Evolutionary conservation across 1,140 invertebrate genomes (phyloP), one percentile per base, ranked within the genome.

Genomic region (Monochamus saltuarius): DNA sequence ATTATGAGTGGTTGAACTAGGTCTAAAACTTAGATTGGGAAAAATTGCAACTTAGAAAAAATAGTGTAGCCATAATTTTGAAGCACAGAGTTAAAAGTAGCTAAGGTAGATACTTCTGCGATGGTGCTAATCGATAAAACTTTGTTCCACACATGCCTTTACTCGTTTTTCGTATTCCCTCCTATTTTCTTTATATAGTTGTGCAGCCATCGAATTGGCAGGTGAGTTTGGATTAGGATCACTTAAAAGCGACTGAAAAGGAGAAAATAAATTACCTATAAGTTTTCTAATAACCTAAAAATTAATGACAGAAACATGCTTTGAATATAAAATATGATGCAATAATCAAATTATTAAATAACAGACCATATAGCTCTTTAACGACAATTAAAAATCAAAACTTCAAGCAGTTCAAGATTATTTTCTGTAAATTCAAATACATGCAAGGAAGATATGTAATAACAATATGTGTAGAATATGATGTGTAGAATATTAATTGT

Each of bases 221-320:
- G 94, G 94, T 76, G 92, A 95, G 82, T 97, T 97, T 62, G 94
- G 94, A 83, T 97, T 97, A 63, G 94, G 94, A 82, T 97, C 94
- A 87, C 92, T 94, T 79, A 95, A 83, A 79, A 95, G 83, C 78
- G 92, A 94, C 91, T 95, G 83, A 73, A 88, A 88, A 70, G 68
- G 79, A 75, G 77, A 66, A 50, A 54, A 36, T 9, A 43, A 19
- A 13, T 34, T 45, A n/a, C n/a, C n/a, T n/a, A 43, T 2, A 13
- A 4, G 3, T 46, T 46, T 14, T 40, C 38, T 40, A 40, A 14
- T 2, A 40, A 40, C 2, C 38, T n/a, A 40, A 40, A 40, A 2
- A 8, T n/a, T n/a, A 40, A 14, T 40, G 2, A 14, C 11, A 38
- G 37, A 8, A 38, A n/a, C n/a, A n/a, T n/a, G n/a, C n/a, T n/a